phyloP scores from a whole-genome alignment of 2,113 vertebrate genomes.

The Lepidothrix coronata region DNA sequence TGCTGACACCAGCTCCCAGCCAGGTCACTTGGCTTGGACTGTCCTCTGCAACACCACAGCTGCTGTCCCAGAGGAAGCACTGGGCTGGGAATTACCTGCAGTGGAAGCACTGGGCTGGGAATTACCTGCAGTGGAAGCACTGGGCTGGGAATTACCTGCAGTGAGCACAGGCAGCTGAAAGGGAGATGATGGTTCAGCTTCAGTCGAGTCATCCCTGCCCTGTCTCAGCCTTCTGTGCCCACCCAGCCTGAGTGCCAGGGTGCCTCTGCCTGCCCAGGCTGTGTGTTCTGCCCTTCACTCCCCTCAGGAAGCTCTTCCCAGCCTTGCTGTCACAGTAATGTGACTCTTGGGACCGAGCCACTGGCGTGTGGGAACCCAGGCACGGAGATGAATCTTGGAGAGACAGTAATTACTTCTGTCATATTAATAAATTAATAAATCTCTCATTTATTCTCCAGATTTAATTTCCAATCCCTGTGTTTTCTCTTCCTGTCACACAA shows the following conservation, averaged over 20 bases:
- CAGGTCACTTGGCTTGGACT: background rate
- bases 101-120: background rate
- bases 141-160: background rate
- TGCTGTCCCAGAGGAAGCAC: background rate
- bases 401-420: slow-evolving; percentile 70
- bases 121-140: background rate
- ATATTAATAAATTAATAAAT: slow-evolving; percentile 69
- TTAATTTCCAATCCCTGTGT: slow-evolving; percentile 50
- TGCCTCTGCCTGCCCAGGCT: background rate
- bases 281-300: background rate
- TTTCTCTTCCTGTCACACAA: slow-evolving; percentile 43
- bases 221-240: background rate
- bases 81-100: background rate
- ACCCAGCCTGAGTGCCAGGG: background rate
- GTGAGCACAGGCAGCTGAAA: background rate
- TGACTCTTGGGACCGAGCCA: background rate
- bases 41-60: background rate
- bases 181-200: background rate
- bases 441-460: slow-evolving; percentile 59
- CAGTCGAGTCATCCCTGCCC: background rate
- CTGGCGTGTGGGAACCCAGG: background rate
- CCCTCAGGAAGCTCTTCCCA: background rate
- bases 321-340: background rate
- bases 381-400: slow-evolving; percentile 53
- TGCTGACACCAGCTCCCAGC: background rate